phyloP scores from a whole-genome alignment of 2,797 vertebrate species.

The Crocodylus rhombifer region DNA sequence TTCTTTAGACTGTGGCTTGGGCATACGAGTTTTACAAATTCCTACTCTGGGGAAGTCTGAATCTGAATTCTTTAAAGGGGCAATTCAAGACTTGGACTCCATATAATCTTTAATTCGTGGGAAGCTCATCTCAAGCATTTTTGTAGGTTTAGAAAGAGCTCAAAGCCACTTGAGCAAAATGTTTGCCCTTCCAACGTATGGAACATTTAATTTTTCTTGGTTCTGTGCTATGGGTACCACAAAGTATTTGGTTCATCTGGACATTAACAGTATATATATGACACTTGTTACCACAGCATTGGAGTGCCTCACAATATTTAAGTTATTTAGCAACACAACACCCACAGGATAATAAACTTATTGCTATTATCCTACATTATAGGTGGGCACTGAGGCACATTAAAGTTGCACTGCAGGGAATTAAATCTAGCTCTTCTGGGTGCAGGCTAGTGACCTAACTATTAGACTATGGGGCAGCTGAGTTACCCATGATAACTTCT shows the following conservation, averaged over 20 bases:
- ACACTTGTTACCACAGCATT: neutral
- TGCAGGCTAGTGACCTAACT: rapidly evolving
- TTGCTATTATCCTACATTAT: neutral
- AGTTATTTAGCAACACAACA: neutral
- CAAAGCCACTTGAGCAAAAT: neutral
- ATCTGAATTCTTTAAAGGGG: neutral
- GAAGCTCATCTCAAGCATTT: neutral
- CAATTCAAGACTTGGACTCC: neutral
- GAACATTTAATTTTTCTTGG: neutral
- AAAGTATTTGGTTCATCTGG: neutral
- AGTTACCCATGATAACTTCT: rapidly evolving
- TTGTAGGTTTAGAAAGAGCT: neutral
- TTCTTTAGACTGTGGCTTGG: neutral
- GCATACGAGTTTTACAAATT: neutral
- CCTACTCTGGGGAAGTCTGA: neutral
- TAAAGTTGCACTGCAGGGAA: neutral
- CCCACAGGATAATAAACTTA: neutral
- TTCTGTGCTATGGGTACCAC: neutral
- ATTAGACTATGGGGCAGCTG: neutral
- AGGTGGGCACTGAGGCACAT: neutral
- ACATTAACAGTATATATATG: neutral
- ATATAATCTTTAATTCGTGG: neutral
- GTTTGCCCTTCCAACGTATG: neutral
- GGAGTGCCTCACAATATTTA: neutral
- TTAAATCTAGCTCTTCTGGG: neutral